phyloP scores from a whole-genome alignment of 2,113 vertebrate species.

The Chloropsis hardwickii region DNA sequence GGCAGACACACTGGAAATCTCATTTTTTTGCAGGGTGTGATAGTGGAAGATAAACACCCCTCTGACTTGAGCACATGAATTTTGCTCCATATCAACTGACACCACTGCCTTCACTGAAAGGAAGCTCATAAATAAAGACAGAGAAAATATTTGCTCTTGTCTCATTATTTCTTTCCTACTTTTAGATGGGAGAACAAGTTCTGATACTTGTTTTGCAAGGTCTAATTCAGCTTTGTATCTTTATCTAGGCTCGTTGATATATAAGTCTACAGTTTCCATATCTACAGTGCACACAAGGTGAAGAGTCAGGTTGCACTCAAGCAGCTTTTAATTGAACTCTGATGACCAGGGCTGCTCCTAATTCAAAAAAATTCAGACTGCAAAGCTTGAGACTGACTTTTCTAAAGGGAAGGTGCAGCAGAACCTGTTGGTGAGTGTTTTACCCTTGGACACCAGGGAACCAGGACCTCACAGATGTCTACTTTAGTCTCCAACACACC shows the following conservation, averaged over 20 bases:
- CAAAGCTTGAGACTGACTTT: not conserved
- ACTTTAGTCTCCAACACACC: not conserved
- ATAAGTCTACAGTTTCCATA: not conserved
- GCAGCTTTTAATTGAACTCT: not conserved
- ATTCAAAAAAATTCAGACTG: not conserved
- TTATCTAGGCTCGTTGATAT: not conserved
- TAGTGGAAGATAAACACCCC: fast-evolving
- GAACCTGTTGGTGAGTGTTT: not conserved
- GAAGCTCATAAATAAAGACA: not conserved
- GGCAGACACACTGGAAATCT: not conserved
- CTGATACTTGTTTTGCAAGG: not conserved
- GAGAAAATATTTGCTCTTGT: not conserved
- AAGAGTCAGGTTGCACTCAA: not conserved
- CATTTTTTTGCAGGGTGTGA: not conserved
- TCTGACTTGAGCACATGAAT: not conserved
- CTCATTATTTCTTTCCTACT: not conserved
- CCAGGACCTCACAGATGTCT: not conserved
- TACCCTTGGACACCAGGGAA: not conserved
- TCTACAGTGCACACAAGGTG: not conserved
- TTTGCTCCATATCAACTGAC: not conserved
- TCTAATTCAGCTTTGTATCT: not conserved
- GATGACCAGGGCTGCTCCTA: not conserved
- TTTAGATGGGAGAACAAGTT: not conserved
- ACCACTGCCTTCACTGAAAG: not conserved
- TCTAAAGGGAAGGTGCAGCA: not conserved